Evolutionary conservation across 2,797 vertebrate species (phyloP), one percentile per base, ranked within the genome.

Genomic region (Martes flavigula): DNA sequence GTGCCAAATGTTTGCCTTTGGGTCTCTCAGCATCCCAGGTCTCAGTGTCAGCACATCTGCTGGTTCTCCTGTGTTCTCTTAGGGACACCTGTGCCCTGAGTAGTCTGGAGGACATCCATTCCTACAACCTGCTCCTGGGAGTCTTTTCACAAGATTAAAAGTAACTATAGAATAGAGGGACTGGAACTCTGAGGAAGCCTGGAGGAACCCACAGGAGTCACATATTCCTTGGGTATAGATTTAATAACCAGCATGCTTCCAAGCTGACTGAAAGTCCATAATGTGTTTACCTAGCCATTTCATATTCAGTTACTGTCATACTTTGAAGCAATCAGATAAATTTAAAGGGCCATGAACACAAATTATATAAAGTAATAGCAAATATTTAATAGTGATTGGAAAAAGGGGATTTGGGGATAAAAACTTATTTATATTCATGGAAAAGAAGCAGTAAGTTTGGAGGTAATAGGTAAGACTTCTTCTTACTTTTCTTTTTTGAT

Each of bases 281-380:
- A 88, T 87, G 56, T 87, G 38, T 85, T 90, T 91, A 88, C 14
- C 35, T 40, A 66, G 18, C 43, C 15, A 77, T 81, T 70, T 89
- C 32, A 77, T 56, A 87, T 35, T 91, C 51, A 58, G n/a, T 86
- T 88, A 73, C 40, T 46, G 18, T 35, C 75, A 73, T 51, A 17
- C 32, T 87, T 90, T 84, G 90, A 96, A 85, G 32, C 86, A 27
- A 84, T 78, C 30, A 91, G 87, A 73, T 51, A 87, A 79, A 75
- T 91, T 75, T 96, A 54, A 95, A 78, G 77, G 35, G 54, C 15
- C 32, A 86, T 46, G 25, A 85, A 83, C 3, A 90, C 72, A 51
- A 87, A 87, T 84, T 92, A 48, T 48, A 68, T 54, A 56, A 97
- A 90, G 70, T 91, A 95, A 54, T 35, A 96, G 81, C 15, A 78